Conservation (phyloP, 2,797 vertebrate species). For the Leptoclinus maculatus region DNA sequence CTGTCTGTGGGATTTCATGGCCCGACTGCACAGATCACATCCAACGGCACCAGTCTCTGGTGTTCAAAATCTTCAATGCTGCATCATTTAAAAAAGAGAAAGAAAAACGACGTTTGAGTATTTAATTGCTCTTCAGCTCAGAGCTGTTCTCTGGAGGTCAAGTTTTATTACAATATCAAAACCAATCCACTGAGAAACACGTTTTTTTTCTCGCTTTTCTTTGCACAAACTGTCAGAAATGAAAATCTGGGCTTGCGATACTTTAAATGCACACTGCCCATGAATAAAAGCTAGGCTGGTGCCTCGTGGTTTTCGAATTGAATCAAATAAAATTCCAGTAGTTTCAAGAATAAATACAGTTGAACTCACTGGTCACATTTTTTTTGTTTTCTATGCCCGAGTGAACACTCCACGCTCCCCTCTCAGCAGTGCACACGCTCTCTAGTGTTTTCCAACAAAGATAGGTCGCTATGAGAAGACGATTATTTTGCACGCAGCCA, state of each 20-base stretch:
- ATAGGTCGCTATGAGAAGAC: slow-evolving; percentile 11
- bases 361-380: slow-evolving; percentile 6
- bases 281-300: slow-evolving; percentile 22
- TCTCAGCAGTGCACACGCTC: neutral
- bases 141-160: slow-evolving; percentile 12
- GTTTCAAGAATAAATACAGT: slow-evolving; percentile 5
- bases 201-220: neutral
- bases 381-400: neutral
- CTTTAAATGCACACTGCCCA: slow-evolving; percentile 9
- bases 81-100: slow-evolving; percentile 28
- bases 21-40: slow-evolving; percentile 39
- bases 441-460: neutral
- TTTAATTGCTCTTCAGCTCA: slow-evolving; percentile 10
- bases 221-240: slow-evolving; percentile 3
- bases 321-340: neutral
- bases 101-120: neutral
- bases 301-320: slow-evolving; percentile 3
- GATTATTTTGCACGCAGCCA: slow-evolving; percentile 11
- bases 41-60: slow-evolving; percentile 27
- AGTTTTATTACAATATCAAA: slow-evolving; percentile 28
- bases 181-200: neutral
- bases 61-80: slow-evolving; percentile 31
- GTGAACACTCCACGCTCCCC: neutral
- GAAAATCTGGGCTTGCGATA: slow-evolving; percentile 21
- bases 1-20: slow-evolving; percentile 61